Conservation (phyloP, 2,113 vertebrate species). For the Numenius arquata region DNA sequence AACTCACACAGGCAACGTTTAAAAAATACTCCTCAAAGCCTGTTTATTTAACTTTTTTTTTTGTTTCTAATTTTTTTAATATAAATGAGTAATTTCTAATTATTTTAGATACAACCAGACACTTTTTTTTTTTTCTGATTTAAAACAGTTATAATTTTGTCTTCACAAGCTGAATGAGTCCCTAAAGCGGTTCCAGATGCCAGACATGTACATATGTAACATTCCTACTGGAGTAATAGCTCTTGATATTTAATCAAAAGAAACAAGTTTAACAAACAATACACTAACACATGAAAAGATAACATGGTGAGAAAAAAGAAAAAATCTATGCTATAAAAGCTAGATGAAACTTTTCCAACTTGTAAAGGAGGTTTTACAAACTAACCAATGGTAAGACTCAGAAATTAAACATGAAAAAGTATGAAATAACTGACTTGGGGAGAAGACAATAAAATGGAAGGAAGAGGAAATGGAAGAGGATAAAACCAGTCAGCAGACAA, state of each 20-base stretch:
- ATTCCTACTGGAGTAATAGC: constrained; percentile 17
- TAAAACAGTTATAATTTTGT: constrained; percentile 31
- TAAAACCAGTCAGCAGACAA: not conserved
- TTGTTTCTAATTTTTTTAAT: not conserved
- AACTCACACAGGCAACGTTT: not conserved
- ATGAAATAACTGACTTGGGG: not conserved
- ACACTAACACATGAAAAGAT: not conserved
- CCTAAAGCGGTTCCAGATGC: constrained; percentile 56
- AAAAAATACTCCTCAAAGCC: not conserved
- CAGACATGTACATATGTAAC: not conserved
- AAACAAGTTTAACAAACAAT: constrained; percentile 25
- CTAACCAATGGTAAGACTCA: not conserved
- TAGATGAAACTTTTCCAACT: not conserved
- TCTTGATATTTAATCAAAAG: constrained; percentile 38
- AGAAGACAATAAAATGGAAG: not conserved
- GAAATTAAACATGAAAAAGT: not conserved
- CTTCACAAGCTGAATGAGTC: not conserved
- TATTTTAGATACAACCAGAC: constrained; percentile 16
- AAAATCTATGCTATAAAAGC: not conserved
- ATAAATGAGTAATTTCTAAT: constrained; percentile 30
- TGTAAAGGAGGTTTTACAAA: not conserved
- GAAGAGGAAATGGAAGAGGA: not conserved
- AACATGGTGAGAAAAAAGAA: not conserved
- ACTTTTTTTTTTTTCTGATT: not conserved
- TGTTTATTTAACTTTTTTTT: not conserved